Evolutionary conservation across 2,113 vertebrate genomes (phyloP), one percentile per base, ranked within the genome.

Genomic region (Murina feae): DNA sequence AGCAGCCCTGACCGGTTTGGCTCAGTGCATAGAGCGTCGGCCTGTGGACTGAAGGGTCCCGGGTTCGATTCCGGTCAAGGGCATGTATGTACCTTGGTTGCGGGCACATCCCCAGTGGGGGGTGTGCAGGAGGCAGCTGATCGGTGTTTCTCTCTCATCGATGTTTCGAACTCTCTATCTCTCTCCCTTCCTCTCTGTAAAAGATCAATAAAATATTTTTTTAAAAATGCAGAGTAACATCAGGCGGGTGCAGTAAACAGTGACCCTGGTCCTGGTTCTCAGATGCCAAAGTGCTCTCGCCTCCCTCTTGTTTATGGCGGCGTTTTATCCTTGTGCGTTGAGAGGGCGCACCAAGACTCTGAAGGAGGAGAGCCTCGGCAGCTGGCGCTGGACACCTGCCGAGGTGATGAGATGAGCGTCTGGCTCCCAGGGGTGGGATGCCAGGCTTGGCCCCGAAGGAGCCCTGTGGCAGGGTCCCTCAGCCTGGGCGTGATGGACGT

Each of bases 211-310:
- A n/a, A n/a, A n/a, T n/a, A n/a, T n/a, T n/a, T n/a, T 94, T 86
- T 86, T 35, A 28, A 53, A 60, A 14, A 16, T 35, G 4, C 71
- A 35, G 25, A 35, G 74, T 9, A 71, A 35, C 51, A 4, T 69
- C 21, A 35, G 37, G 60, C 87, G 35, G 60, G 42, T 69, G 76
- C n/a, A 55, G 30, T 51, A 37, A 42, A 42, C 81, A 44, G 28
- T 25, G n/a, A 66, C 39, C 65, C 0, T n/a, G 25, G 7, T 68
- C n/a, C 0, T 68, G n/a, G 35, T 76, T 86, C 55, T 23, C 66
- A 94, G 86, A 74, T 6, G 69, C 79, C 44, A 6, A 80, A 18
- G 58, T 86, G 47, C 30, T 63, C 86, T 90, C 32, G 25, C 39
- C 55, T 84, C 53, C 53, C 66, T 96, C 37, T 4, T 82, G 44